Conservation (phyloP, 1,140 invertebrate species). For the Macrosteles quadrilineatus region DNA sequence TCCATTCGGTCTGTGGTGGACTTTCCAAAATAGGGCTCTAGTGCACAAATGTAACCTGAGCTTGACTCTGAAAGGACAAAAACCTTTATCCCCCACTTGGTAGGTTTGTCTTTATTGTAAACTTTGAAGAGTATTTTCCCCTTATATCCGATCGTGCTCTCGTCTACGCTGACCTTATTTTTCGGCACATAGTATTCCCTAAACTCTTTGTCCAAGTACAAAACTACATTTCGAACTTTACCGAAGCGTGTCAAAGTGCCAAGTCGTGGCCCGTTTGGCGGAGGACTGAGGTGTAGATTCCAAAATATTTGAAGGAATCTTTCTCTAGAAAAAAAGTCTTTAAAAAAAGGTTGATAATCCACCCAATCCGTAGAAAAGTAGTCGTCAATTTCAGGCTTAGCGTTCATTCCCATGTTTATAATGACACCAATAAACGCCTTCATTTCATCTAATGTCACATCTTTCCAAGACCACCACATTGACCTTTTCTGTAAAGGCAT, state of each 20-base stretch:
- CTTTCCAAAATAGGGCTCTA: constrained; percentile 16
- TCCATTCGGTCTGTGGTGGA: neutral
- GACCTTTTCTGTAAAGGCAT: neutral
- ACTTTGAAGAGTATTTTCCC: constrained; percentile 23
- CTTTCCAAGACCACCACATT: constrained; percentile 23
- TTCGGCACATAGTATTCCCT: constrained; percentile 23
- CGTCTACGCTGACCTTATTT: constrained; percentile 19
- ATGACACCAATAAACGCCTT: constrained; percentile 13
- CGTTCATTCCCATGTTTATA: constrained; percentile 19
- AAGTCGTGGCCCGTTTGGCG: neutral
- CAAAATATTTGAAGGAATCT: constrained; percentile 27
- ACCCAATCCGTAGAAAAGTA: constrained; percentile 25
- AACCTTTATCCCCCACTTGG: constrained; percentile 25
- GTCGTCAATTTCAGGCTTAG: constrained; percentile 12
- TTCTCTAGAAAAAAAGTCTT: constrained; percentile 14
- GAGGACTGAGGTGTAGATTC: constrained; percentile 9
- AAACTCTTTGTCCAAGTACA: constrained; percentile 19
- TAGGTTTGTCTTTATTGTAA: constrained; percentile 30
- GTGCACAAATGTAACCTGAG: constrained; percentile 1
- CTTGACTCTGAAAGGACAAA: neutral
- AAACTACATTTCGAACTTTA: constrained; percentile 6
- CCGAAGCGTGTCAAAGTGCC: neutral
- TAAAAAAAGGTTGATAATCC: constrained; percentile 30
- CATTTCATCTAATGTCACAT: neutral
- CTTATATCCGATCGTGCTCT: constrained; percentile 21